Evolutionary conservation across 1,140 invertebrate species (phyloP).

Genomic region (Pteromalus puparum): DNA sequence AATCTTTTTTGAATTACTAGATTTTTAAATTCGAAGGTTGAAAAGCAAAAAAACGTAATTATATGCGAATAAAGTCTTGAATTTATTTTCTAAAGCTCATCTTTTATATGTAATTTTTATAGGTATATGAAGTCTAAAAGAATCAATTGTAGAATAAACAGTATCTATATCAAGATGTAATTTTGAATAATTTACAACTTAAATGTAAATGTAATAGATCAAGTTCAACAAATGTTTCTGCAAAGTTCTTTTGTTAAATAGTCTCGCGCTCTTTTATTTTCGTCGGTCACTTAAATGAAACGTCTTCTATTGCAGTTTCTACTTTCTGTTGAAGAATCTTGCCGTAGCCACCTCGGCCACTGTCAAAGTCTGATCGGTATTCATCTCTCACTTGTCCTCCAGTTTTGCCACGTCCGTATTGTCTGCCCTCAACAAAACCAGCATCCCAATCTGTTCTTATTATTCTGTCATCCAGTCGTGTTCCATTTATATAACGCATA

Average conservation of each 20-base stretch:
- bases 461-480: conserved; percentile 96
- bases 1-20: no score
- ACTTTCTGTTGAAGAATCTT: conserved; percentile 94
- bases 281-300: conserved; percentile 29
- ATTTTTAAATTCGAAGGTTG: neutral
- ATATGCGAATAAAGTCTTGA: neutral
- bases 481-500: conserved; percentile 98
- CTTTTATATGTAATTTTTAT: no score
- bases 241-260: conserved; percentile 36
- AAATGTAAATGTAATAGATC: conserved; percentile 16
- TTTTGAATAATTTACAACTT: conserved; percentile 26
- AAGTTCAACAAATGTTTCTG: conserved; percentile 1
- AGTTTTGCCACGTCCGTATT: conserved; percentile 98
- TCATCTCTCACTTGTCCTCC: conserved; percentile 98
- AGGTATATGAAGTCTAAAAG: neutral
- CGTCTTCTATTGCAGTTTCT: conserved; percentile 60
- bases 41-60: neutral
- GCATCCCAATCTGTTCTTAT: conserved; percentile 99
- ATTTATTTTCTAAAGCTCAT: no score
- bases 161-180: neutral
- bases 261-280: conserved; percentile 14
- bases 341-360: conserved; percentile 96
- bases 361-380: conserved; percentile 97
- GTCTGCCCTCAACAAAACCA: conserved; percentile 98
- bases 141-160: conserved; percentile 11